Evolutionary conservation across 2,797 vertebrate species (phyloP), one percentile per base, ranked within the genome.

Genomic region (Oophaga sylvatica): DNA sequence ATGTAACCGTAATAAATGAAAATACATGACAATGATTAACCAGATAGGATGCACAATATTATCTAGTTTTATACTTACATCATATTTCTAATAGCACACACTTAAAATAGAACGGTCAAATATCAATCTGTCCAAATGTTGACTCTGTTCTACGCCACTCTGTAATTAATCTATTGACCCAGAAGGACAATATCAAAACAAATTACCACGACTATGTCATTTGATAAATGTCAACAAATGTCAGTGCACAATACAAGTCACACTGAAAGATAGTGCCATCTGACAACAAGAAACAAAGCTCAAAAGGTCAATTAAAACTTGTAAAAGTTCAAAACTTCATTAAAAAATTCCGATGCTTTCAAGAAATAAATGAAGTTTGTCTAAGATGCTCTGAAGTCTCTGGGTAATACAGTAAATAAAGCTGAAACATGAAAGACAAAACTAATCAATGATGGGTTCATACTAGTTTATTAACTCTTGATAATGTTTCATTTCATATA

Each of bases 141-240:
- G 68, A 62, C 80, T 71, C 17, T 26, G 35, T 82, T 26, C 63
- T 56, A 57, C 9, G 77, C 19, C 83, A 81, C 29, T 89, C 75
- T 59, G 62, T 63, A 89, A 89, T 85, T 89, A 89, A 85, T 89
- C 83, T 89, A 75, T 81, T 89, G 87, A 89, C 87, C 87, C 78
- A 76, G 79, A 89, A 85, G 78, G 20, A 67, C 70, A 86, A 85
- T 85, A 89, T 89, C 83, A 89, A 89, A 89, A 85, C 87, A 89
- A 89, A 89, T 85, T 81, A 89, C 83, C 31, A 48, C 81, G 79
- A 48, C 87, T 76, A 75, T 88, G 87, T 85, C 87, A 85, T 65
- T 85, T 89, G 83, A 89, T 89, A 89, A 89, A 89, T 89, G 87
- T 89, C 87, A 89, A 31, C 68, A 85, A 89, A 89, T 89, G 87